A percentile compares a stretch with the other conserved stretches of the same genome.
These are phyloP conservation scores for Eucidaris tribuloides DNA, from an alignment of 35 echinoderm and acorn worm species.

Conservation along the genomic window DNA sequence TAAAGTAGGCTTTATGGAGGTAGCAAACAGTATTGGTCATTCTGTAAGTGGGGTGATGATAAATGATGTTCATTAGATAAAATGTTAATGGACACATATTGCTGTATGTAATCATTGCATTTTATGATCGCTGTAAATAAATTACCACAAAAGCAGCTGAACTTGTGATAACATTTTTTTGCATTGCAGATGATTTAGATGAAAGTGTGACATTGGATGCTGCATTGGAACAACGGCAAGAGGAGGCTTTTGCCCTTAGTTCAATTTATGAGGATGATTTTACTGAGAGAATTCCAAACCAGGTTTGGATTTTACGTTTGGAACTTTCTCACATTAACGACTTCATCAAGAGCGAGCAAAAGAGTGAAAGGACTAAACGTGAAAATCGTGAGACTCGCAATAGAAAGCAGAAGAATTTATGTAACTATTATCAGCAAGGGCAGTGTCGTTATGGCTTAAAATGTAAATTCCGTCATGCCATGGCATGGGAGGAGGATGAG, in stretches of 20 bases:
- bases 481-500: not conserved
- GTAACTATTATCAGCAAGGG: constrained; percentile 50
- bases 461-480: constrained; percentile 29
- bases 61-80: too few relatives aligned
- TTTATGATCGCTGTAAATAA: too few relatives aligned
- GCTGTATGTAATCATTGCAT: too few relatives aligned
- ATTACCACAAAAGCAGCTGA: too few relatives aligned
- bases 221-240: constrained; percentile 51
- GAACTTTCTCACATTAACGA: constrained; percentile 50
- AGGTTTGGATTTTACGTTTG: constrained; percentile 47
- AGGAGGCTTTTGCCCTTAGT: constrained; percentile 64
- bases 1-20: too few relatives aligned
- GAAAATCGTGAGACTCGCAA: not conserved
- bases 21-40: too few relatives aligned
- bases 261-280: constrained; percentile 65
- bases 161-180: too few relatives aligned
- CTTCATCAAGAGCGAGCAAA: not conserved
- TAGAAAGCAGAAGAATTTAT: constrained; percentile 27
- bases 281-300: constrained; percentile 58
- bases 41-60: too few relatives aligned
- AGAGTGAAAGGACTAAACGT: not conserved
- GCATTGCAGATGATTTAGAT: not conserved
- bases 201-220: not conserved
- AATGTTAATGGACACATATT: too few relatives aligned
- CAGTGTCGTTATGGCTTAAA: constrained; percentile 43